Base-by-base conservation (phyloP, 2,888 invertebrate genomes). In the Lasioglossum vierecki region DNA sequence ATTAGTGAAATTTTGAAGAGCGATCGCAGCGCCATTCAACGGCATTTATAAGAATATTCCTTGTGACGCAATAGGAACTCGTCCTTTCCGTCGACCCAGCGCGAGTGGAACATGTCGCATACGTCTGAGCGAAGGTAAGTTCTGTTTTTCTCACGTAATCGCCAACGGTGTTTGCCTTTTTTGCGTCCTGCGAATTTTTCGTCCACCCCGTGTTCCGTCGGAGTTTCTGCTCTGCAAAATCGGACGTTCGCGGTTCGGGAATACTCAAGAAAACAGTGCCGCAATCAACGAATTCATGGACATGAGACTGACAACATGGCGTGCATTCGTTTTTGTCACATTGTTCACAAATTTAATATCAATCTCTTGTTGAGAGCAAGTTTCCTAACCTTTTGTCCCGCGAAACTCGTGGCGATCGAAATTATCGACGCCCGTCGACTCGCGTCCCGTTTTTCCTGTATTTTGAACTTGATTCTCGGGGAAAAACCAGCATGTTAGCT, bases 101-200 rank as follows among this genome's bases (percentile, higher is more conserved):
- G 96, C 96, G 96, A 97, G 96, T 97, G 96, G 96, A 97, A 97
- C 97, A 97, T 97, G 97, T 97, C 97, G 96, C 97, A 96, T 96
- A 96, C 97, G 95, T 96, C 96, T 95, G 97, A 97, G 96, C 96
- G 97, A 96, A 97, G 97, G 97, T 97, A 97, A 97, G 97, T 96
- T 95, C 92, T 91, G 92, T 94, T 95, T 95, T 95, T 95, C 93
- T 76, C 71, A 39, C 60, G 53, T 85, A 86, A 88, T 82, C 63
- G 68, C 71, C 30, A 74, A 68, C 57, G 39, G 76, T 76, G 44
- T 75, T 66, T 39, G 82, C 70, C n/a, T 76, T 84, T 85, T n/a
- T 74, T 41, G 4, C 18, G 4, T 44, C 15, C 63, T 35, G 30
- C 39, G 30, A 82, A 75, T 70, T 80, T 70, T 39, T 75, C 71